Conservation (phyloP, 2,797 vertebrate genomes). For the Synanceia verrucosa region DNA sequence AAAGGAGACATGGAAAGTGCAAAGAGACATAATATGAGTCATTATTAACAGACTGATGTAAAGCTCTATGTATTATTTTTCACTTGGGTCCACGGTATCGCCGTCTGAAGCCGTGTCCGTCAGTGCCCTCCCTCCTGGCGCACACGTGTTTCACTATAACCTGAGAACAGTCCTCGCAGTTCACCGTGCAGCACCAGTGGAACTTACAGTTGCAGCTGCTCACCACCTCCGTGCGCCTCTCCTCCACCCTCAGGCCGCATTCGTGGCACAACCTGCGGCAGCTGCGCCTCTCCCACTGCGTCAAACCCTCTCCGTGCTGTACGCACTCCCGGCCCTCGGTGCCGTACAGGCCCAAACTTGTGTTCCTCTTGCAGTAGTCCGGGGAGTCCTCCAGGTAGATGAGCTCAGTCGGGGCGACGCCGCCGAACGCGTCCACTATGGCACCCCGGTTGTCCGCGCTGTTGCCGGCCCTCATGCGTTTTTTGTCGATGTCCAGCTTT, state of each 20-base stretch:
- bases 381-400: constrained; percentile 95
- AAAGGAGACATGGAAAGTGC: constrained; percentile 58
- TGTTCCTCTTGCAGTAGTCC: constrained; percentile 91
- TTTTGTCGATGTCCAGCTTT: constrained; percentile 92
- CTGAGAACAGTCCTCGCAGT: constrained; percentile 91
- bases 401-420: constrained; percentile 85
- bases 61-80: constrained; percentile 13
- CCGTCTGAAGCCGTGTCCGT: constrained; percentile 57
- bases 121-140: constrained; percentile 67
- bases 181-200: constrained; percentile 96
- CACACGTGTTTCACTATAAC: constrained; percentile 89
- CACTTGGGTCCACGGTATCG: constrained; percentile 74
- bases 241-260: constrained; percentile 91
- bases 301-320: constrained; percentile 83
- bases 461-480: constrained; percentile 86
- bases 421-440: constrained; percentile 84
- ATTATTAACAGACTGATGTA: not conserved
- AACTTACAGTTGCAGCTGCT: constrained; percentile 97
- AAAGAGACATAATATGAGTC: constrained; percentile 23
- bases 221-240: constrained; percentile 85
- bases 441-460: constrained; percentile 89
- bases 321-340: constrained; percentile 95
- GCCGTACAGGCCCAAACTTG: constrained; percentile 89
- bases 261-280: constrained; percentile 93
- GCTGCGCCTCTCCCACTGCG: constrained; percentile 88